Base-by-base conservation (phyloP, 2,888 invertebrate species). In the Hoplodrina ambigua region DNA sequence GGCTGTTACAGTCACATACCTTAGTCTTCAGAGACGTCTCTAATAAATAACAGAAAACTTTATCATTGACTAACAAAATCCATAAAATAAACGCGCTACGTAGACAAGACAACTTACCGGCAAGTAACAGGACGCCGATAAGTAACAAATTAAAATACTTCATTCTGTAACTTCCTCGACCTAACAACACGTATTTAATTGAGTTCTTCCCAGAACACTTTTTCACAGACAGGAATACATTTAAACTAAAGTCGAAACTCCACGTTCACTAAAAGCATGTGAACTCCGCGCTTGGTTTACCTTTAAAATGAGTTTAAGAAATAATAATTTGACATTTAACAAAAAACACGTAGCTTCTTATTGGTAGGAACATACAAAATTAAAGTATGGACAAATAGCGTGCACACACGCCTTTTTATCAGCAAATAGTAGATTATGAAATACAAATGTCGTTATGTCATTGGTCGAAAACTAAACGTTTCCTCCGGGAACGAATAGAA, bases 381-480 rank as follows among this genome's bases (percentile, higher is more conserved):
- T 11, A 52, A 0, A 0, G 1, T 2, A 49, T 67, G 20, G 30
- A 66, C 94, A 87, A 93, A 94, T 93, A 50, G 78, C 8, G 54
- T 30, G 10, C 1, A 69, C 80, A 85, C 94, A 94, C 94, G 94
- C 87, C 88, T 84, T 67, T 15, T 6, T 66, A 77, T 80, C 70
- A 75, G 82, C 94, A 88, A 94, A 94, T 94, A 79, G 87, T 69
- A 88, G 83, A 87, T 82, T 81, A 75, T 54, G 78, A 86, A 78
- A 90, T 89, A 91, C 94, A 94, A 92, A 94, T 94, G 94, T 94
- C 89, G 84, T 19, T 75, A 83, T 81, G 11, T 78, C 59, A 95
- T 95, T 95, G 94, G 94, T 75, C 37, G 37, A 75, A 13, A 5
- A 0, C 0, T 0, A 0, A 2, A 8, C 4, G 2, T 10, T 15